phyloP scores from a whole-genome alignment of 2,797 vertebrate genomes.

The Molossus molossus region DNA sequence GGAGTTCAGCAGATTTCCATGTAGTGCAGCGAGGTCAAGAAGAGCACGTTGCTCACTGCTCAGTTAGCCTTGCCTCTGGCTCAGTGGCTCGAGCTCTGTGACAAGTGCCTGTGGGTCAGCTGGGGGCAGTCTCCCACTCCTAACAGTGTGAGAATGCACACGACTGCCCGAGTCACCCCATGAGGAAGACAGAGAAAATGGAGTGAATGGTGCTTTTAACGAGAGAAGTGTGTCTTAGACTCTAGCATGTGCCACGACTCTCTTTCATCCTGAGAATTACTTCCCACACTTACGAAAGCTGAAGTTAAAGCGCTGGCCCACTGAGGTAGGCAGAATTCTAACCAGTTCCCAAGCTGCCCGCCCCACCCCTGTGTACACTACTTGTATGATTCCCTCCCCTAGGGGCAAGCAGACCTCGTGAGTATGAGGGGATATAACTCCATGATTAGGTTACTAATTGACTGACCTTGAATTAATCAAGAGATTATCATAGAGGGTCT shows the following conservation, averaged over 20 bases:
- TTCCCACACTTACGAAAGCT: not conserved
- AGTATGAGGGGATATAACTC: not conserved
- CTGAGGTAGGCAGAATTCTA: not conserved
- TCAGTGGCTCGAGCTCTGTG: not conserved
- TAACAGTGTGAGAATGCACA: not conserved
- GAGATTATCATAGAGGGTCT: not conserved
- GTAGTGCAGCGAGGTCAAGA: not conserved
- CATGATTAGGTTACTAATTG: not conserved
- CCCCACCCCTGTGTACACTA: not conserved
- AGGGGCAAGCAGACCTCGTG: not conserved
- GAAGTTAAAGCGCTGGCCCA: not conserved
- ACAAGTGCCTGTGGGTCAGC: not conserved
- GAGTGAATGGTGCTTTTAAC: not conserved
- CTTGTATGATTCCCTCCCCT: not conserved
- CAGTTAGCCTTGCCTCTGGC: not conserved
- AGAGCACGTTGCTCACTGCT: constrained; percentile 34
- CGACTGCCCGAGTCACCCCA: not conserved
- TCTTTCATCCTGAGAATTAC: not conserved
- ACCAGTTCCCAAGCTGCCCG: not conserved
- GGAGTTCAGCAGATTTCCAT: not conserved
- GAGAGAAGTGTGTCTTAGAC: not conserved
- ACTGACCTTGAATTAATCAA: not conserved
- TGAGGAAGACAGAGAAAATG: not conserved
- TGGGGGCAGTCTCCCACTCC: not conserved
- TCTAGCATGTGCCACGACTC: not conserved